A percentile compares a stretch with the other conserved stretches of the same genome.
phyloP scores from a whole-genome alignment of 2,113 vertebrate species.

The Puntigrus tetrazona region DNA sequence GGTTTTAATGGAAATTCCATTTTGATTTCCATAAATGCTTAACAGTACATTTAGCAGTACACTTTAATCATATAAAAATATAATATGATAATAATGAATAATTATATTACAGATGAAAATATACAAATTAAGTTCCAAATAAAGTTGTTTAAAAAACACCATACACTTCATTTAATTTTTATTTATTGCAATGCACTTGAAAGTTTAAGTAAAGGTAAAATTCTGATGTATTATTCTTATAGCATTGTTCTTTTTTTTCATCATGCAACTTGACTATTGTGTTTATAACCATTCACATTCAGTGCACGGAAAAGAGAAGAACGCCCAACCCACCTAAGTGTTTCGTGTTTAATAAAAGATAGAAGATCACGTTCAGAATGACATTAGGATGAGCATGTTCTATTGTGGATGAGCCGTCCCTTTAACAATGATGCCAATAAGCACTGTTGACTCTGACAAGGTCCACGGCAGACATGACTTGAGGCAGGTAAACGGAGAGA shows the following conservation, averaged over 20 bases:
- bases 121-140: background rate
- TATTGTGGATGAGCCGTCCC: background rate
- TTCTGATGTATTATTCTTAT: background rate
- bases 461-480: conserved; percentile 28
- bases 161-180: background rate
- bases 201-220: background rate
- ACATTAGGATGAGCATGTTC: background rate
- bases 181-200: background rate
- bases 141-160: background rate
- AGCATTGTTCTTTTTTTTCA: background rate
- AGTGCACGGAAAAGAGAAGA: background rate
- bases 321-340: background rate
- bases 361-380: background rate
- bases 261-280: background rate
- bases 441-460: conserved; percentile 21
- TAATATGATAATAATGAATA: too few relatives aligned
- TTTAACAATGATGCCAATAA: background rate
- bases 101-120: background rate
- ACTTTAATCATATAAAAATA: background rate
- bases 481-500: conserved; percentile 41
- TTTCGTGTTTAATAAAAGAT: background rate
- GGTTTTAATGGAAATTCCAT: background rate
- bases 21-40: background rate
- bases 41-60: background rate
- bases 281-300: background rate